Percentiles rank a stretch among this genome's conserved stretches.
phyloP scores from a whole-genome alignment of 2,113 vertebrate genomes.

The Donacobius atricapilla region DNA sequence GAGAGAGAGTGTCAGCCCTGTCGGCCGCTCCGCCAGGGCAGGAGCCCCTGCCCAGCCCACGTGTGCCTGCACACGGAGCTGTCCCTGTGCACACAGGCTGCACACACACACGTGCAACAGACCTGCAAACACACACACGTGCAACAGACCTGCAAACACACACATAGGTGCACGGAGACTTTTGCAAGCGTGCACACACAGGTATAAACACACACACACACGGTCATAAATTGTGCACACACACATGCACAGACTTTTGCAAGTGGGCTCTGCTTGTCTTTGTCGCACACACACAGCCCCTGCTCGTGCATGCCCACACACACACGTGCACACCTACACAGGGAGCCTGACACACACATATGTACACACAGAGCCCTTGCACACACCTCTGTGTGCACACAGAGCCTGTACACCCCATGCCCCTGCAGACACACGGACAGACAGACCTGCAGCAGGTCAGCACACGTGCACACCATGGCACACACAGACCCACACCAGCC shows the following conservation, averaged over 20 bases:
- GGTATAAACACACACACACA: neutral
- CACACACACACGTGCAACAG: neutral
- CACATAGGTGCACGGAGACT: fast-evolving
- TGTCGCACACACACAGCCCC: neutral
- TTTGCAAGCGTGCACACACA: neutral
- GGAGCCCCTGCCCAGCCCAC: neutral
- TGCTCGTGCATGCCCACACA: neutral
- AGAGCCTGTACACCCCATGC: neutral
- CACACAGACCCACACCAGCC: fast-evolving
- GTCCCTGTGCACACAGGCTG: neutral
- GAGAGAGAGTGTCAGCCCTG: neutral
- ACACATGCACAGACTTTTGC: neutral
- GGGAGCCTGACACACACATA: neutral
- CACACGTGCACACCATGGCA: fast-evolving
- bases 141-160: too few species aligned
- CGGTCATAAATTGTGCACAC: neutral
- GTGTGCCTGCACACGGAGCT: neutral
- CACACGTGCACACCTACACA: too few species aligned
- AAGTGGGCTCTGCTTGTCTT: fast-evolving
- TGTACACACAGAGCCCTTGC: neutral
- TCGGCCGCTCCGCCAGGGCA: fast-evolving
- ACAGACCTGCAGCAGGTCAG: neutral
- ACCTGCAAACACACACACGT: neutral
- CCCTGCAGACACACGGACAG: fast-evolving
- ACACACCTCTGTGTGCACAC: neutral